phyloP scores from a whole-genome alignment of 30 jellyfish, hydroid and myxozoan genomes.

The Catostylus mosaicus region DNA sequence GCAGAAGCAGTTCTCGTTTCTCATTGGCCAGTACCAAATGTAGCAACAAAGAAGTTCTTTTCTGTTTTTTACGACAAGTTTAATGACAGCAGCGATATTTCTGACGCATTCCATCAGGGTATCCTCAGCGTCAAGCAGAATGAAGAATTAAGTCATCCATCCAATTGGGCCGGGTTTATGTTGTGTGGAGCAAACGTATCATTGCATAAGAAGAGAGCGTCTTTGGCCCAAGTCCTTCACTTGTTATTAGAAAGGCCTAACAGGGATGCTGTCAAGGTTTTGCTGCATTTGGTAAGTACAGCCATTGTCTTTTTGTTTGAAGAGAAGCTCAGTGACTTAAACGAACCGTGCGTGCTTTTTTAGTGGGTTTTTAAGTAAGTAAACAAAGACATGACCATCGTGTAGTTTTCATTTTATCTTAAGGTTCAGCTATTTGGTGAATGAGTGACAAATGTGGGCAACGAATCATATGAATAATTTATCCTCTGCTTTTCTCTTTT shows the following conservation, averaged over 20 bases:
- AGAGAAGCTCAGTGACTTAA: no score
- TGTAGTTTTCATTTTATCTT: no score
- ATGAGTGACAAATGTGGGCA: no score
- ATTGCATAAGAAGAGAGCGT: slow-evolving; percentile 67
- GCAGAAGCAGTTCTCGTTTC: slow-evolving; percentile 84
- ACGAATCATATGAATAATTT: no score
- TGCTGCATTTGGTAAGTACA: slow-evolving; percentile 92
- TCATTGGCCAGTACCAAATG: slow-evolving; percentile 82
- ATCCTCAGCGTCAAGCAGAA: slow-evolving; percentile 58
- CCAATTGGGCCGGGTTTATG: slow-evolving; percentile 94
- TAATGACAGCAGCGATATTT: slow-evolving; percentile 54
- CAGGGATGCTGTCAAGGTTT: slow-evolving; percentile 92
- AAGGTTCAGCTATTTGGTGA: no score
- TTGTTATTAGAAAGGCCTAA: slow-evolving; percentile 88
- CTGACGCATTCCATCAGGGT: slow-evolving; percentile 77
- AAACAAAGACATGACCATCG: no score
- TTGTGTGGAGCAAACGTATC: slow-evolving; percentile 72
- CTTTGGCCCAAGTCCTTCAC: slow-evolving; percentile 82
- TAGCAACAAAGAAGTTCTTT: slow-evolving; percentile 72
- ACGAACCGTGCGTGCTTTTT: no score
- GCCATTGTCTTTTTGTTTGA: not conserved
- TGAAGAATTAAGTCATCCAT: slow-evolving; percentile 72
- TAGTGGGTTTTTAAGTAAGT: not conserved
- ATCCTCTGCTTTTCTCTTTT: no score
- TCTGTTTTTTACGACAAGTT: slow-evolving; percentile 60